Evolutionary conservation across 2,888 invertebrate species (phyloP), one percentile per base, ranked within the genome.

Genomic region (Apotomis capreana): DNA sequence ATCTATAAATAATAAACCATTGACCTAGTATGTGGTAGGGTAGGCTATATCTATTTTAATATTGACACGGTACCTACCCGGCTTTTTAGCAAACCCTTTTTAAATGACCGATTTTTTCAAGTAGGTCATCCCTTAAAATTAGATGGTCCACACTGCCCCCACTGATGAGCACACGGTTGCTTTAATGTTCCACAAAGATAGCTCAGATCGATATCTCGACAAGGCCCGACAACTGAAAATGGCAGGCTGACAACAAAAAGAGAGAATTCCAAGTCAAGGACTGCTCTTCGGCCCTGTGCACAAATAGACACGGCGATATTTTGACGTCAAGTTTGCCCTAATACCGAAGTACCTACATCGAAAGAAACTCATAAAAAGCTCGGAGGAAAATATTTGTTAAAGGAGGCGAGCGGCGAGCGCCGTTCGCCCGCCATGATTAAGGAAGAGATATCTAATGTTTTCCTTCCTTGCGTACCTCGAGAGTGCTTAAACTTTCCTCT

Each of bases 91-190:
- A 68, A 63, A 72, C 76, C 80, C 79, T 85, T 83, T 87, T 86
- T 85, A 83, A 83, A 81, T 84, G 86, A 83, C 84, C 85, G 83
- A 82, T 81, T 87, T 87, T 89, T 88, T 86, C 80, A 89, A 88
- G 83, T 86, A 84, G 89, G 87, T 88, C 90, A 87, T 84, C 84
- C 86, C 85, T 87, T 84, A 88, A 89, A 90, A 90, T 89, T 87
- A 89, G 87, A 82, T 81, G 82, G 81, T 78, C 78, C 77, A 78
- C 77, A 75, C 76, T 74, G 75, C 79, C 81, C 77, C 73, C 79
- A 76, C 83, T 84, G 81, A 84, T 86, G 79, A 86, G 80, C 84
- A 80, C 80, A 80, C 79, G 76, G 76, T 76, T 80, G 78, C 82
- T 83, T 80, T 84, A 86, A 85, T 84, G 83, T 80, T 79, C 78